phyloP scores from a whole-genome alignment of 2,888 invertebrate species.

The Hermaeophaga mercurialis region DNA sequence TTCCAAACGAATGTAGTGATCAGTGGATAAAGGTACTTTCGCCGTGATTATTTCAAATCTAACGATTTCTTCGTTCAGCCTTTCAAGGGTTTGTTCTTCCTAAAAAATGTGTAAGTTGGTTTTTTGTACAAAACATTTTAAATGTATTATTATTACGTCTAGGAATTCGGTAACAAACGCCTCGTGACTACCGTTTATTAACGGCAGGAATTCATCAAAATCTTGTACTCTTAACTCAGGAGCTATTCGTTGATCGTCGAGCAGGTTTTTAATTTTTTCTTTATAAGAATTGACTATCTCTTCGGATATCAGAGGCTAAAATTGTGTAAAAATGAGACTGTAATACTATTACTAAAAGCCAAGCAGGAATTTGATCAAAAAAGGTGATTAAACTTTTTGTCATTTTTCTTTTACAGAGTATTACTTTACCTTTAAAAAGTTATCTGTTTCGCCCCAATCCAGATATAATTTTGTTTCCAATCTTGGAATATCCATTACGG shows the following conservation, averaged over 20 bases:
- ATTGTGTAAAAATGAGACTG: slow-evolving; percentile 23
- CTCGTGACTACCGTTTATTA: slow-evolving; percentile 78
- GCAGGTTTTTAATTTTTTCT: slow-evolving; percentile 64
- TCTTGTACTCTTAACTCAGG: slow-evolving; percentile 76
- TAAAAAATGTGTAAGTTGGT: not conserved
- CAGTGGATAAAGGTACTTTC: slow-evolving; percentile 64
- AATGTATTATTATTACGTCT: slow-evolving; percentile 5
- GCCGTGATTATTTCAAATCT: slow-evolving; percentile 55
- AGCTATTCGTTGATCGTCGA: slow-evolving; percentile 74
- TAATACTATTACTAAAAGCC: not conserved
- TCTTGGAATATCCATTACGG: slow-evolving; percentile 73
- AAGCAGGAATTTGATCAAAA: too few relatives aligned
- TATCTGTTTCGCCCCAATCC: slow-evolving; percentile 59
- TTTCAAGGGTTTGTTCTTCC: not conserved
- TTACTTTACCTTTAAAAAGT: slow-evolving; percentile 49
- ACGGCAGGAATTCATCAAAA: slow-evolving; percentile 78
- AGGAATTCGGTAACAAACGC: slow-evolving; percentile 71
- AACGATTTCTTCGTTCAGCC: not conserved
- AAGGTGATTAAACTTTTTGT: slow-evolving; percentile 1
- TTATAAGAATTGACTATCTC: slow-evolving; percentile 70
- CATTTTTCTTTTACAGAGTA: not conserved
- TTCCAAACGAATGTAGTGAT: slow-evolving; percentile 75
- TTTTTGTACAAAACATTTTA: not conserved
- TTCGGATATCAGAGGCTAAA: slow-evolving; percentile 76
- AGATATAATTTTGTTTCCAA: slow-evolving; percentile 80